Evolutionary conservation across 2,113 vertebrate species (phyloP).

Genomic region (Cochlearius cochlearius): DNA sequence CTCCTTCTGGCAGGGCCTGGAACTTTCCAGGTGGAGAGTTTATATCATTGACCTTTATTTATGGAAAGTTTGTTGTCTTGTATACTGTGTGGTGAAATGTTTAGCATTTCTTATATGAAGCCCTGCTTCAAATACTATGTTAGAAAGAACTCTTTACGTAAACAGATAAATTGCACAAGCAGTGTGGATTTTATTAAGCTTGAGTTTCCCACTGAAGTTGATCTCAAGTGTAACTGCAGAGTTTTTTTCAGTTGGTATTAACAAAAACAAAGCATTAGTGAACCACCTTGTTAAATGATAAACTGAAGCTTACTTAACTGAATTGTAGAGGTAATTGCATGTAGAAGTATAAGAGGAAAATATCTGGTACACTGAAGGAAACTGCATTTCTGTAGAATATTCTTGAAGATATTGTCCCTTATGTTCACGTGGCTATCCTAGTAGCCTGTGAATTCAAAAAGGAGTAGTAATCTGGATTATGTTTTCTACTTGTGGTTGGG

Average conservation of each 20-base stretch:
- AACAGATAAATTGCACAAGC: neutral
- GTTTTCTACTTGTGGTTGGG: accelerated
- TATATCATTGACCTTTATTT: neutral
- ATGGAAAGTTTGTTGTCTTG: neutral
- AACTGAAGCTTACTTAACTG: neutral
- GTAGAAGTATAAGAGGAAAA: neutral
- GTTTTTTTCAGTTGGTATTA: neutral
- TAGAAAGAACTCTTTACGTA: neutral
- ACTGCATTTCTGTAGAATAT: neutral
- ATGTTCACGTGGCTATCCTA: neutral
- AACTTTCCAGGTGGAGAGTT: neutral
- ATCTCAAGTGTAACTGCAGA: neutral
- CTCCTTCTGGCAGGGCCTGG: neutral
- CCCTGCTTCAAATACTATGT: neutral
- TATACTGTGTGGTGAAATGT: neutral
- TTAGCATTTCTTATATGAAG: neutral
- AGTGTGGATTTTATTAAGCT: neutral
- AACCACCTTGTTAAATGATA: neutral
- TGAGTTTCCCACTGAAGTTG: neutral
- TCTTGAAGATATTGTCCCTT: neutral
- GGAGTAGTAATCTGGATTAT: neutral
- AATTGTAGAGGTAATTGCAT: neutral
- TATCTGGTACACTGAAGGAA: neutral
- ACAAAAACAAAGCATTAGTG: neutral
- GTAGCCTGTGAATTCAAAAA: neutral